Base-by-base conservation (phyloP, 2,113 vertebrate genomes). In the Tragelaphus buxtoni region DNA sequence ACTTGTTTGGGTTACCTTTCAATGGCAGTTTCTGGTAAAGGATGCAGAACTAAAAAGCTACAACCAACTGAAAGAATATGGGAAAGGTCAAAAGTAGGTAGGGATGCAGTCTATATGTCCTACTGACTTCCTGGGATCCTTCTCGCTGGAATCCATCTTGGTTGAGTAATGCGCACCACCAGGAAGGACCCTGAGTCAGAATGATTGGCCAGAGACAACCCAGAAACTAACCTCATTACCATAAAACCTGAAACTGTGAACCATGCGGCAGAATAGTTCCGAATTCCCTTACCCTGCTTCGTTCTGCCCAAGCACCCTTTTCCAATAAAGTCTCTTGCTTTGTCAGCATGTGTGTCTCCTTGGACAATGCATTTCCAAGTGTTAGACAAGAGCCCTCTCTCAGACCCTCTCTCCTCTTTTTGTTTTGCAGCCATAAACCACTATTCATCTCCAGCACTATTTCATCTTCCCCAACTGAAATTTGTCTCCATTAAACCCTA, bases 111-210 rank as follows among this genome's bases (percentile, higher is more conserved):
- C 35, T 2, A 26, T 13, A 69, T 39, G 18, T 20, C 9, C n/a
- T 69, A 69, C n/a, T 69, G 18, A 69, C 18, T 18, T 69, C 65
- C 65, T 22, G 9, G n/a, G n/a, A 69, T 39, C n/a, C 65, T 69
- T 69, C 65, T 69, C 0, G 0, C 18, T 69, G 18, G 65, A 22
- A 35, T 39, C 18, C n/a, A 39, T 69, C n/a, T 22, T 69, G 18
- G 65, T 69, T 69, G 18, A 69, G 18, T 69, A 69, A 69, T 22
- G 18, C 0, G 0, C 35, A 1, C 9, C 63, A 69, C 1, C n/a
- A 69, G 65, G 65, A 69, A 39, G 9, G 18, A 69, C 65, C 18
- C 65, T 69, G 65, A 69, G 65, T 69, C 65, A 69, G 9, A 69
- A 69, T 69, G 9, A 39, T 39, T 39, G 65, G n/a, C n/a, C 65